phyloP scores from a whole-genome alignment of 2,797 vertebrate species.

The Bryconaethiops microstoma region DNA sequence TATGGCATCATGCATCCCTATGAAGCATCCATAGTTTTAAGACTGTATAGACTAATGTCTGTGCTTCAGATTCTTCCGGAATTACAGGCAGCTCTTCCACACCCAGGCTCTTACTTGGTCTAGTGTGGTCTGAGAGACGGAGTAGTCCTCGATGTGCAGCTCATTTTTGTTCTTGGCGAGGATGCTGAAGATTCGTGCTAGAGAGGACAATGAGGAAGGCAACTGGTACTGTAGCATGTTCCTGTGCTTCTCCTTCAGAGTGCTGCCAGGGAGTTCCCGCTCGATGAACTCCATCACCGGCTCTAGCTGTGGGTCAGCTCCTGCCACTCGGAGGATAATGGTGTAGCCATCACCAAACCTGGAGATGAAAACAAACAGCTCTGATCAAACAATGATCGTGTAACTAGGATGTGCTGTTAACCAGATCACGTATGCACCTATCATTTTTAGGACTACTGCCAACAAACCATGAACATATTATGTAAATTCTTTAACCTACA shows the following conservation, averaged over 20 bases:
- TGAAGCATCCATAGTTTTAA: too few relatives aligned
- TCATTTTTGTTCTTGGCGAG: conserved; percentile 91
- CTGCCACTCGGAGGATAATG: conserved; percentile 91
- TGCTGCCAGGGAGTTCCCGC: conserved; percentile 88
- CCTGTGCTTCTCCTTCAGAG: conserved; percentile 93
- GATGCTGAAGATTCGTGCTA: conserved; percentile 95
- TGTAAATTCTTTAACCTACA: too few relatives aligned
- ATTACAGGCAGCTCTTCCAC: not conserved
- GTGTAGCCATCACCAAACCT: conserved; percentile 98
- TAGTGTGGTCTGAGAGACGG: conserved; percentile 96
- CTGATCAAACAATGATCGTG: conserved; percentile 6
- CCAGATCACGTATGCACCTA: too few relatives aligned
- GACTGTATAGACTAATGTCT: too few relatives aligned
- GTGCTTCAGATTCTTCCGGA: too few relatives aligned
- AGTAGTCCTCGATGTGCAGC: conserved; percentile 98
- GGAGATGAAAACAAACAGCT: conserved; percentile 2
- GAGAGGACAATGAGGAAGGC: conserved; percentile 87
- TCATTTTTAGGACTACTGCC: too few relatives aligned
- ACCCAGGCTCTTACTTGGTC: conserved; percentile 86
- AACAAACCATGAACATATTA: too few relatives aligned
- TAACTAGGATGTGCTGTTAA: too few relatives aligned
- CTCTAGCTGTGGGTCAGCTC: conserved; percentile 86
- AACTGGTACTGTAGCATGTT: conserved; percentile 98
- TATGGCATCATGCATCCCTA: too few relatives aligned
- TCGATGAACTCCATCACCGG: conserved; percentile 92